Evolutionary conservation across 2,113 vertebrate species (phyloP), one percentile per base, ranked within the genome.

Genomic region (Chaenogobius annularis): DNA sequence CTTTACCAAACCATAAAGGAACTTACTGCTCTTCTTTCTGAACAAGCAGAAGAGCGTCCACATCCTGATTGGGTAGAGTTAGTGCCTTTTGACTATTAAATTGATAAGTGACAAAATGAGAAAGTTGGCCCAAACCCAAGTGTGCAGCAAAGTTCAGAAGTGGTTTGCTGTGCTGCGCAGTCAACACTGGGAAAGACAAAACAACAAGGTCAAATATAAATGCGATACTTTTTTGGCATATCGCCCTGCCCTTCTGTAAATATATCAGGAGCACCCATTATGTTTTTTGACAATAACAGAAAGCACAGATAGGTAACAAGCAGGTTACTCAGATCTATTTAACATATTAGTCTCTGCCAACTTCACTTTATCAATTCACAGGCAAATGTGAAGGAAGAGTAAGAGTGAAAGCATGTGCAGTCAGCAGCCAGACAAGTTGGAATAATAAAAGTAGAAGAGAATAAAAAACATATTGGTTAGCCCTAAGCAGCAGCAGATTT

Each of bases 81-180:
- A 93, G 31, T 19, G 92, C 90, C 78, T 85, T 90, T 17, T 82
- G 85, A 55, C 93, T 93, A 83, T 91, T 91, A 19, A 94, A 94
- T 50, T 94, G 92, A 66, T 84, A 88, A 81, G 93, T 82, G 20
- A 97, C 87, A 87, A 96, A 95, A 54, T 87, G 89, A 1, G 85
- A 92, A 73, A 97, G 86, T 40, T 94, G 92, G 71, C 87, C 59
- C 66, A 96, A 89, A 69, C 93, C 94, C 84, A 96, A 88, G 69
- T 92, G 94, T 78, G 92, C 88, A 1, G 94, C 87, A 37, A 96
- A 74, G 52, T 95, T 95, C 11, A 96, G 91, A 61, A 95, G 92
- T 20, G 93, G 92, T 84, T 96, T 94, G 81, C 86, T 94, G 64
- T 76, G 82, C 4, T 84, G 86, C 62, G 69, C 71, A 1, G 90